Evolutionary conservation across 37 sponge, comb jelly and placozoan species (phyloP).

Genomic region (Mnemiopsis leidyi): DNA sequence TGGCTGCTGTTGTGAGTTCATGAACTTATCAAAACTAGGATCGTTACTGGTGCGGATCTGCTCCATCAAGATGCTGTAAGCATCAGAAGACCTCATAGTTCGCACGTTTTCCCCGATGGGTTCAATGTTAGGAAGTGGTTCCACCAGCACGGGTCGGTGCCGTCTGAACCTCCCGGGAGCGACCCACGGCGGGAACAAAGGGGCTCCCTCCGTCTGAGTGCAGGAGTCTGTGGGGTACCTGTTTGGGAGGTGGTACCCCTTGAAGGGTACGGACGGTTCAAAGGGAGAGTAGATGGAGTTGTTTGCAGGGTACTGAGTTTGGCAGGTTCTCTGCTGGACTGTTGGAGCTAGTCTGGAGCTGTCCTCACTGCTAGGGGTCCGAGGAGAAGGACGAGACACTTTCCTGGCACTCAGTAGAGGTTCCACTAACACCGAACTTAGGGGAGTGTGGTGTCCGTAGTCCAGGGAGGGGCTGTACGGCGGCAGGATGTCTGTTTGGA

Average conservation of each 20-base stretch:
- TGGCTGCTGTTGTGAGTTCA: constrained; percentile 24
- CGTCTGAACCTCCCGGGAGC: constrained; percentile 1
- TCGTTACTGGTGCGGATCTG: constrained; percentile 50
- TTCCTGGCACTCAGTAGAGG: constrained; percentile 36
- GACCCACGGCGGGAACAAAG: not conserved
- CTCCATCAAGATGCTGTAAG: constrained; percentile 50
- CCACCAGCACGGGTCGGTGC: constrained; percentile 47
- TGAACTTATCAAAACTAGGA: constrained; percentile 39
- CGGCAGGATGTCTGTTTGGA: not conserved
- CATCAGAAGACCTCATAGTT: constrained; percentile 58
- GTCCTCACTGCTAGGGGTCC: not conserved
- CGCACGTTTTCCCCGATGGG: constrained; percentile 59
- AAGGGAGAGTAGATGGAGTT: constrained; percentile 27
- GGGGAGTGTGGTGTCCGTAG: not conserved
- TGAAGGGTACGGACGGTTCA: constrained; percentile 34
- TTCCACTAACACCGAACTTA: not conserved
- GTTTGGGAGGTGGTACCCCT: not conserved
- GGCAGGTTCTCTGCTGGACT: not conserved
- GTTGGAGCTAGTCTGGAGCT: not conserved
- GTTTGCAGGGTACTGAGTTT: constrained; percentile 50
- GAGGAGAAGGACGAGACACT: not conserved
- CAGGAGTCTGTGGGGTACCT: constrained; percentile 32
- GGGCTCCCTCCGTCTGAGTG: constrained; percentile 39
- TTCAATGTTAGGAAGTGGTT: constrained; percentile 28
- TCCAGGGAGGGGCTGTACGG: not conserved